Percentiles rank a stretch among this genome's conserved stretches.
Evolutionary conservation across 2,888 invertebrate species (phyloP).

Genomic region (Eupeodes luniger): DNA sequence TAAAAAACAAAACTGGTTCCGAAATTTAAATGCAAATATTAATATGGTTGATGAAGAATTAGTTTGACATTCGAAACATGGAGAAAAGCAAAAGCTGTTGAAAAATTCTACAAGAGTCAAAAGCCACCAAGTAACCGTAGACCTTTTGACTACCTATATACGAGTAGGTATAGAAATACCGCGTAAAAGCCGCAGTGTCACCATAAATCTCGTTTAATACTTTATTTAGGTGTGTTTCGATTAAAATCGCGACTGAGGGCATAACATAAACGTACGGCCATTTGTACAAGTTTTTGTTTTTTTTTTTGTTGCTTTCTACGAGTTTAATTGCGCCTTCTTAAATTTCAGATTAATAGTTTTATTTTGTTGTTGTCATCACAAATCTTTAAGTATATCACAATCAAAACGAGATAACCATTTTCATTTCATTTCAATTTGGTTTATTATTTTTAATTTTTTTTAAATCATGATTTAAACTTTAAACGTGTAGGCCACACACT

Average conservation of each 20-base stretch:
- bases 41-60: slow-evolving; percentile 29
- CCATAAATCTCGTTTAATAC: slow-evolving; percentile 45
- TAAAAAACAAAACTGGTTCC: not conserved
- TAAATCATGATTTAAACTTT: slow-evolving; percentile 23
- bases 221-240: slow-evolving; percentile 38
- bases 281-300: not conserved
- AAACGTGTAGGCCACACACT: slow-evolving; percentile 56
- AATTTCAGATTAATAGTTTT: slow-evolving; percentile 22
- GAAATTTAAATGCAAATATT: slow-evolving; percentile 42
- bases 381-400: not conserved
- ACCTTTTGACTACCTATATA: slow-evolving; percentile 8
- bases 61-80: slow-evolving; percentile 23
- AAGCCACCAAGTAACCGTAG: not conserved
- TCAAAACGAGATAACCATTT: slow-evolving; percentile 37
- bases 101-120: not conserved
- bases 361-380: slow-evolving; percentile 21
- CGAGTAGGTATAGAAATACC: not conserved
- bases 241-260: slow-evolving; percentile 22
- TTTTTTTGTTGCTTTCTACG: not conserved
- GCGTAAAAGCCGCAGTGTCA: slow-evolving; percentile 29
- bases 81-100: slow-evolving; percentile 5
- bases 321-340: slow-evolving; percentile 28
- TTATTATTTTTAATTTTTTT: slow-evolving; percentile 12
- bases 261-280: slow-evolving; percentile 28
- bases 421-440: slow-evolving; percentile 1